Percentiles rank a stretch among this genome's conserved stretches.
These are phyloP conservation scores for Antheraea mylitta DNA, from an alignment of 1,140 invertebrate genomes.

Conservation along the genomic window DNA sequence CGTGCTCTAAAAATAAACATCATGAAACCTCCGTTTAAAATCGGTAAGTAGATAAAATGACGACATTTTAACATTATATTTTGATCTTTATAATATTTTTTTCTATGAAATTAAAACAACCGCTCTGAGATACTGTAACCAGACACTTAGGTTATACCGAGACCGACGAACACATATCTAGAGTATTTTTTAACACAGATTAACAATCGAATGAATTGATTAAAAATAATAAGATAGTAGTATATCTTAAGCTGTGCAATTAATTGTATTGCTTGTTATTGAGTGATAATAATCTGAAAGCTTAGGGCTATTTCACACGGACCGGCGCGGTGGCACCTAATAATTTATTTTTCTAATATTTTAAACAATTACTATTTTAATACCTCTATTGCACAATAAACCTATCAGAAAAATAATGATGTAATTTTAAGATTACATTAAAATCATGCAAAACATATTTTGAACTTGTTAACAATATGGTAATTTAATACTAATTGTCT, in stretches of 20 bases:
- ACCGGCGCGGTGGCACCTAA: no score
- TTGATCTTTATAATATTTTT: neutral
- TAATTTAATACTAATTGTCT: no score
- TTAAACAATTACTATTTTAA: no score
- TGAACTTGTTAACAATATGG: no score
- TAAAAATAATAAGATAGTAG: neutral
- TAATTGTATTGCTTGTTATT: neutral
- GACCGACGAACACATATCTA: neutral
- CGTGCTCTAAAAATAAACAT: constrained; percentile 17
- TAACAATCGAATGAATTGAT: neutral
- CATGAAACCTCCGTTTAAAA: constrained; percentile 68
- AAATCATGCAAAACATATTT: no score
- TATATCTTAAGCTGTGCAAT: neutral
- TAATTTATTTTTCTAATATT: no score
- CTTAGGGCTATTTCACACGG: neutral
- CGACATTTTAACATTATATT: neutral
- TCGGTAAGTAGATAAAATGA: constrained; percentile 44
- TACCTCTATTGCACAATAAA: no score
- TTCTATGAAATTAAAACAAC: neutral
- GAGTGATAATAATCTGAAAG: neutral
- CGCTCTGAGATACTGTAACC: neutral
- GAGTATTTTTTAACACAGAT: neutral
- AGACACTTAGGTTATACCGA: neutral
- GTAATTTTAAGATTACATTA: no score
- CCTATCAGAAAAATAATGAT: no score